Conservation (phyloP, 2,888 invertebrate genomes). For the Seira ritae region DNA sequence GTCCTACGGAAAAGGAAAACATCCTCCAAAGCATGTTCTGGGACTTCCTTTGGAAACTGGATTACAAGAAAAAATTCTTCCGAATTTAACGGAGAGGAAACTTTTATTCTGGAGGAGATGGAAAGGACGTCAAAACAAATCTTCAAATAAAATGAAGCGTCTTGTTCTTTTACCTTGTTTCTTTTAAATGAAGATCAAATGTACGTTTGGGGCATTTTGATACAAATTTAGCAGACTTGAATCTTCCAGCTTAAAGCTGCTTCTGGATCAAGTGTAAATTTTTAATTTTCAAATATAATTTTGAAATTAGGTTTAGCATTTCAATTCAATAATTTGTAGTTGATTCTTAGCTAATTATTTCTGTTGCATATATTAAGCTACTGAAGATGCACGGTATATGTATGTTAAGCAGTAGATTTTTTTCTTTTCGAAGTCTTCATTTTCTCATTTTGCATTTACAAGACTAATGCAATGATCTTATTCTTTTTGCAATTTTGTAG, state of each 20-base stretch:
- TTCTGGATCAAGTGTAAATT: neutral
- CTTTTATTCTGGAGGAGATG: constrained; percentile 58
- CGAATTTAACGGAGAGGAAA: constrained; percentile 48
- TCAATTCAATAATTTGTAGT: neutral
- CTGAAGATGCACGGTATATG: neutral
- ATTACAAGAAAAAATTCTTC: constrained; percentile 41
- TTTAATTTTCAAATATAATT: neutral
- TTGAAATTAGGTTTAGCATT: neutral
- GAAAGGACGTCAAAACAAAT: constrained; percentile 55
- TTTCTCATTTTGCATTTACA: too few species aligned
- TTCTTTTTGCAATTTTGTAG: too few species aligned
- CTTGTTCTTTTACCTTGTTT: constrained; percentile 43
- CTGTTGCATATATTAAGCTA: neutral
- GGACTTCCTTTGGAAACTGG: constrained; percentile 37
- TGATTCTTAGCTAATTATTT: neutral
- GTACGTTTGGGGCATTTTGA: neutral
- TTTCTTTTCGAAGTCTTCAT: too few species aligned
- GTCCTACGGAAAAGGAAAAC: constrained; percentile 44
- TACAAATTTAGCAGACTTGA: neutral
- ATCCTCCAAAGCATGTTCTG: constrained; percentile 26
- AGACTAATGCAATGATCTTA: too few species aligned
- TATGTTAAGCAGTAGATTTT: too few species aligned
- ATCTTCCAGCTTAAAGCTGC: neutral
- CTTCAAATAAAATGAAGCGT: constrained; percentile 60
- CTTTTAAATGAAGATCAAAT: constrained; percentile 22